These are phyloP conservation scores for Acyrthosiphon pisum DNA, from an alignment of 1,140 invertebrate genomes.

Conservation along the genomic window DNA sequence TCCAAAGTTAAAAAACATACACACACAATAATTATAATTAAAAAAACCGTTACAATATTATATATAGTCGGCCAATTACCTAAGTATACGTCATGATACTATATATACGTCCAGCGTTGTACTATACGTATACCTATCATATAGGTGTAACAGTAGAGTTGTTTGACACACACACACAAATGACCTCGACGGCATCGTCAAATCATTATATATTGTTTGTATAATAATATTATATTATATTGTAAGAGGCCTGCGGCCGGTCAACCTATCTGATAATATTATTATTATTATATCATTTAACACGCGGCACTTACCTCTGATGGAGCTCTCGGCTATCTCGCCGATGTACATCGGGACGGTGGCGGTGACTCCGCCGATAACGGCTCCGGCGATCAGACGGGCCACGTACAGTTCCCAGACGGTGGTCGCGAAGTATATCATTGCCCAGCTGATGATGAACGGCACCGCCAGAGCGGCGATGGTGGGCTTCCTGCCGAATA, in stretches of 20 bases:
- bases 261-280: not conserved
- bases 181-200: not conserved
- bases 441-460: conserved; percentile 68
- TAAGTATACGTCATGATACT: not conserved
- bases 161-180: not conserved
- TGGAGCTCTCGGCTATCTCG: conserved; percentile 61
- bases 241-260: not conserved
- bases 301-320: conserved; percentile 66
- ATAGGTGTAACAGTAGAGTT: not conserved
- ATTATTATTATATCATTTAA: not conserved
- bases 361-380: conserved; percentile 59
- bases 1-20: not conserved
- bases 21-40: conserved; percentile 14
- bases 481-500: conserved; percentile 69
- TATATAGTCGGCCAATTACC: not conserved
- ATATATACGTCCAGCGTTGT: not conserved
- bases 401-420: conserved; percentile 73
- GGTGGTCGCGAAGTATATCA: conserved; percentile 72
- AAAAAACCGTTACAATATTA: not conserved
- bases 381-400: conserved; percentile 75
- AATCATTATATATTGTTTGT: not conserved
- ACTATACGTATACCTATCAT: not conserved
- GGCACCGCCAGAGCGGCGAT: conserved; percentile 59
- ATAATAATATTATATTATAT: not conserved
- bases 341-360: conserved; percentile 63